phyloP scores from a whole-genome alignment of 2,113 vertebrate genomes.

The Ophiodon elongatus region DNA sequence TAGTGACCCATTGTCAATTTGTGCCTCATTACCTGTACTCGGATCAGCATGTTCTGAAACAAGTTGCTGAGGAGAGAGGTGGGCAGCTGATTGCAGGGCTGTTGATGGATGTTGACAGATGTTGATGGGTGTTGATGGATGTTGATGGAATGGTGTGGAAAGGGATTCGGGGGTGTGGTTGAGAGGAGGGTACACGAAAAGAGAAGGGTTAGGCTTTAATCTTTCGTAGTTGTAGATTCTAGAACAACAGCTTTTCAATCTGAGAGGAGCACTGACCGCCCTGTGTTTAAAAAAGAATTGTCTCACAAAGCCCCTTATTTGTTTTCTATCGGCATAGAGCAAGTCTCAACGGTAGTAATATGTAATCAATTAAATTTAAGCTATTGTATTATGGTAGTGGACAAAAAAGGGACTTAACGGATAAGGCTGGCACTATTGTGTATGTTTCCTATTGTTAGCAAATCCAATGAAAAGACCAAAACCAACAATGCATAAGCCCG shows the following conservation, averaged over 20 bases:
- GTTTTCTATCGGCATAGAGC: background rate
- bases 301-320: background rate
- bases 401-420: background rate
- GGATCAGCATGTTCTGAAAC: constrained; percentile 62
- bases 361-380: constrained; percentile 3
- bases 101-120: constrained; percentile 54
- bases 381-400: background rate
- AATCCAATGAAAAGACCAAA: background rate
- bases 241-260: constrained; percentile 10
- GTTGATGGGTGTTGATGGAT: constrained; percentile 50
- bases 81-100: constrained; percentile 35
- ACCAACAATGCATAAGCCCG: background rate
- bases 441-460: background rate
- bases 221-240: background rate
- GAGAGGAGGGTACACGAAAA: constrained; percentile 22
- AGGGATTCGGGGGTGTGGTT: background rate
- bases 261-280: background rate
- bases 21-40: constrained; percentile 55
- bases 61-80: constrained; percentile 40
- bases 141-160: constrained; percentile 24
- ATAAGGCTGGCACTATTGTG: background rate
- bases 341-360: background rate
- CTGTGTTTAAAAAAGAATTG: background rate
- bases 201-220: constrained; percentile 18
- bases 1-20: constrained; percentile 46